Conservation (phyloP, 1,140 invertebrate genomes). For the Sycophila sp. region DNA sequence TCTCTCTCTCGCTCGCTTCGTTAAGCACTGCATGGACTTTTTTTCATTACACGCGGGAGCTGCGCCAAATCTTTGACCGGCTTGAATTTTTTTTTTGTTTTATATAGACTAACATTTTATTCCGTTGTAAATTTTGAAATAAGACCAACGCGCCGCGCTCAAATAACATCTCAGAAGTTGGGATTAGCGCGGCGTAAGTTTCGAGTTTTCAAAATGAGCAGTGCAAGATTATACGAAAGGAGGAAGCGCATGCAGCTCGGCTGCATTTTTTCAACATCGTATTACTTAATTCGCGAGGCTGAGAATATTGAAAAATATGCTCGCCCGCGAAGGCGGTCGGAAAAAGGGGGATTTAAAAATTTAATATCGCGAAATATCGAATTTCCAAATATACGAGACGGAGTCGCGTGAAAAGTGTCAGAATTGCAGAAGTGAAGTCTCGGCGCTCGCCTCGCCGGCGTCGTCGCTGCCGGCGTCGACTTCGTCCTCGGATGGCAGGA, state of each 20-base stretch:
- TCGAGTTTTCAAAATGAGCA: too few relatives aligned
- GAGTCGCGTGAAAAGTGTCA: conserved; percentile 32
- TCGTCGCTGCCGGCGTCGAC: neutral
- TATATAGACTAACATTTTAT: too few relatives aligned
- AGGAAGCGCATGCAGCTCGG: too few relatives aligned
- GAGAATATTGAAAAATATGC: conserved; percentile 30
- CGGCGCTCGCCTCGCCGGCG: neutral
- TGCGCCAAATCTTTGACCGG: too few relatives aligned
- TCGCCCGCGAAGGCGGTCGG: conserved; percentile 1
- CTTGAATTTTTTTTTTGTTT: too few relatives aligned
- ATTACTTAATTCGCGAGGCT: neutral
- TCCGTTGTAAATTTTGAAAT: too few relatives aligned
- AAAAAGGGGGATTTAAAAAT: conserved; percentile 23
- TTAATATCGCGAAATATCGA: conserved; percentile 41
- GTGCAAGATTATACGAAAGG: too few relatives aligned
- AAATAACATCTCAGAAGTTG: neutral
- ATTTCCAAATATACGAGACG: conserved; percentile 29
- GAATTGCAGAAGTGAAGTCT: conserved; percentile 39
- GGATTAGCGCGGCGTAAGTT: neutral
- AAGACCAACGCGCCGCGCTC: neutral
- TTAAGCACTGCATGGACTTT: conserved; percentile 20
- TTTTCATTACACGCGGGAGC: neutral
- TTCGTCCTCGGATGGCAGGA: conserved; percentile 12
- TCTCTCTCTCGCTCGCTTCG: conserved; percentile 20
- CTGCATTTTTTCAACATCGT: conserved; percentile 8